A percentile compares a stretch with the other conserved stretches of the same genome.
phyloP scores from a whole-genome alignment of 2,888 invertebrate species.

The Stenurella melanura region DNA sequence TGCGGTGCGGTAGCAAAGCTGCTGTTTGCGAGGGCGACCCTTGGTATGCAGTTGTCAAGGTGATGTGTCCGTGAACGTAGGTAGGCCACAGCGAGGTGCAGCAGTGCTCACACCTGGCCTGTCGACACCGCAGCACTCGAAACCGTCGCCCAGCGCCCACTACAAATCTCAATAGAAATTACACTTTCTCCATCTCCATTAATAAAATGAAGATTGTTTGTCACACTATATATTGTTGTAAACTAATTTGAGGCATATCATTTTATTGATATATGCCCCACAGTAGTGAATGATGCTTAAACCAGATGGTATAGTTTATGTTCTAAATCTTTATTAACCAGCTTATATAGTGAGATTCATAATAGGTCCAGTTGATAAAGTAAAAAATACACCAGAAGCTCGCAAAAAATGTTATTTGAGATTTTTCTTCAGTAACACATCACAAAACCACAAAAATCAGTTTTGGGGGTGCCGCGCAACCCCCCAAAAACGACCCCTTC shows the following conservation, averaged over 20 bases:
- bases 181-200: slow-evolving; percentile 4
- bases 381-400: too few relatives aligned
- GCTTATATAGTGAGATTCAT: too few relatives aligned
- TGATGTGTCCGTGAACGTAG: slow-evolving; percentile 20
- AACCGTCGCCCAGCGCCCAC: slow-evolving; percentile 5
- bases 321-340: too few relatives aligned
- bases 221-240: not conserved
- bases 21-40: slow-evolving; percentile 12
- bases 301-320: too few relatives aligned
- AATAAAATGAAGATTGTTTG: not conserved
- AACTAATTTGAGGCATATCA: not conserved
- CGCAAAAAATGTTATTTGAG: too few relatives aligned
- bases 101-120: slow-evolving; percentile 20
- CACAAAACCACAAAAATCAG: too few relatives aligned
- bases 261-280: not conserved
- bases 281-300: too few relatives aligned
- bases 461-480: too few relatives aligned
- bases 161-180: not conserved
- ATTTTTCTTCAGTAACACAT: too few relatives aligned
- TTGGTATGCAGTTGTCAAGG: slow-evolving; percentile 38
- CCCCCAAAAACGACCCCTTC: too few relatives aligned
- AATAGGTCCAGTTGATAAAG: too few relatives aligned
- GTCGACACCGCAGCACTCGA: not conserved
- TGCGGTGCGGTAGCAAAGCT: not conserved
- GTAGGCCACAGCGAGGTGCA: slow-evolving; percentile 15